Percentiles rank a stretch among this genome's conserved stretches.
phyloP scores from a whole-genome alignment of 37 sponge, comb jelly and placozoan genomes.

The Crambe crambe region DNA sequence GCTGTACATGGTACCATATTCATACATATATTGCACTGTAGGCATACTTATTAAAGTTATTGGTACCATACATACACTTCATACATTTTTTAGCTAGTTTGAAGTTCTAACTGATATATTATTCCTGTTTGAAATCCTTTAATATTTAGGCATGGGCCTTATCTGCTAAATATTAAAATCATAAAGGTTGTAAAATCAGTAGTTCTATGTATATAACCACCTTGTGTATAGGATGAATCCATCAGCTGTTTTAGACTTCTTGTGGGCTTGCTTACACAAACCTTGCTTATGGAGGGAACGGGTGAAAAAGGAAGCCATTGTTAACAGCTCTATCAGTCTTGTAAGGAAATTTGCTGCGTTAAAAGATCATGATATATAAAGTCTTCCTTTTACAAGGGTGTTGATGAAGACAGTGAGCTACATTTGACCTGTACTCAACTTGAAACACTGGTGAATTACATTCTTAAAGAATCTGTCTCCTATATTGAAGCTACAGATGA shows the following conservation, averaged over 20 bases:
- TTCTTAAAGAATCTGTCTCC: slow-evolving; percentile 47
- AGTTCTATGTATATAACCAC: too few species aligned
- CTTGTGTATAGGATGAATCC: slow-evolving; percentile 46
- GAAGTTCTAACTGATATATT: too few species aligned
- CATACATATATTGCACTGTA: too few species aligned
- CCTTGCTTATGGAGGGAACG: slow-evolving; percentile 77
- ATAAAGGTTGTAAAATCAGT: too few species aligned
- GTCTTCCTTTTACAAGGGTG: slow-evolving; percentile 28
- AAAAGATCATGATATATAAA: background rate
- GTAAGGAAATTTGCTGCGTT: slow-evolving; percentile 20
- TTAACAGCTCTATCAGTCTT: slow-evolving; percentile 54
- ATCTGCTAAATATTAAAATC: too few species aligned
- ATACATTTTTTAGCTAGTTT: too few species aligned
- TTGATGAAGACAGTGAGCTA: slow-evolving; percentile 49
- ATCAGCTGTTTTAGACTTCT: slow-evolving; percentile 63
- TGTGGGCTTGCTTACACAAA: slow-evolving; percentile 80
- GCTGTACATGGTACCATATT: too few species aligned
- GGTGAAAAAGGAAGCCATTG: slow-evolving; percentile 76
- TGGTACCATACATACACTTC: too few species aligned
- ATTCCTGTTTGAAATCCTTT: too few species aligned
- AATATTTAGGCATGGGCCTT: too few species aligned
- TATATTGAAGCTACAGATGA: background rate
- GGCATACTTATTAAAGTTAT: too few species aligned
- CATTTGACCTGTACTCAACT: slow-evolving; percentile 41
- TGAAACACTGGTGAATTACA: slow-evolving; percentile 36